Evolutionary conservation across 2,888 invertebrate species (phyloP).

Genomic region (Pyrrhia umbra): DNA sequence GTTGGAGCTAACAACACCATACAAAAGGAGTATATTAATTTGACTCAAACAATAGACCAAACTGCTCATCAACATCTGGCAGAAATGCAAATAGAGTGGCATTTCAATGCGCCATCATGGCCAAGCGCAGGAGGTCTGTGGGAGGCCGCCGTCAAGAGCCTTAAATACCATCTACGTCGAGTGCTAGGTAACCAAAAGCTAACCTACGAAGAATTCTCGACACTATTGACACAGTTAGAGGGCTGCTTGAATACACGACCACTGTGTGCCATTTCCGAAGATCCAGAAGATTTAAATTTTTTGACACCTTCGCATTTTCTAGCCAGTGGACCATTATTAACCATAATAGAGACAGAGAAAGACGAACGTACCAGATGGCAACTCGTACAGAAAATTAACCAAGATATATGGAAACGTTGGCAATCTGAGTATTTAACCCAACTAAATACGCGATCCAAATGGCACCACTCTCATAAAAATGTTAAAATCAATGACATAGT

Average conservation of each 20-base stretch:
- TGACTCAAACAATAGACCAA: neutral
- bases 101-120: no score
- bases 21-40: neutral
- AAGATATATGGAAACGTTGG: constrained; percentile 4
- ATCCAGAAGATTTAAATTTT: constrained; percentile 6
- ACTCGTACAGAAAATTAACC: neutral
- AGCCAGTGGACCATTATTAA: neutral
- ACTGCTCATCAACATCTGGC: neutral
- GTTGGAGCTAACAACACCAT: constrained; percentile 14
- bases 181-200: neutral
- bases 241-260: constrained; percentile 6
- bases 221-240: constrained; percentile 1
- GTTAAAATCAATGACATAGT: neutral
- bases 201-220: neutral
- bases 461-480: neutral
- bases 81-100: no score
- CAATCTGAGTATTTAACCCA: constrained; percentile 5
- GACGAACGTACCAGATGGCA: neutral
- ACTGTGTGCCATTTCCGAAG: neutral
- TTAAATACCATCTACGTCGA: no score
- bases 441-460: neutral
- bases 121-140: no score
- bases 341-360: neutral
- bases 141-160: no score
- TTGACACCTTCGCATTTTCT: constrained; percentile 8